Percentiles rank a stretch among this genome's conserved stretches.
phyloP scores from a whole-genome alignment of 2,113 vertebrate species.

The Mohoua ochrocephala region DNA sequence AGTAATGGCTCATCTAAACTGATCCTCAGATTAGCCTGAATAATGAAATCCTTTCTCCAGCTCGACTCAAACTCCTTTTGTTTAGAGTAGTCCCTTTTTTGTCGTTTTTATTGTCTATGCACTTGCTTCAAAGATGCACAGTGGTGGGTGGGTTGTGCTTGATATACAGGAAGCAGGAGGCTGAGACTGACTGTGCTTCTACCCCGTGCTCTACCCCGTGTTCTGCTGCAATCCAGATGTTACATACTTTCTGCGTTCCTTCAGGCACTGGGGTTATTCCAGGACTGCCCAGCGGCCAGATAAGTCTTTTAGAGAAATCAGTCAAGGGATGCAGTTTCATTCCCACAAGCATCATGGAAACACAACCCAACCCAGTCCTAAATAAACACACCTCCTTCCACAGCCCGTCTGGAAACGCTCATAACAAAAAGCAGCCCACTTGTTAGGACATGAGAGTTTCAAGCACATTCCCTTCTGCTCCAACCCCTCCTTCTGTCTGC shows the following conservation, averaged over 20 bases:
- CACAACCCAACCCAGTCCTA: neutral
- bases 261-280: neutral
- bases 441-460: neutral
- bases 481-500: neutral
- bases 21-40: slow-evolving; percentile 19
- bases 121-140: neutral
- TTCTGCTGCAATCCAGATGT: neutral
- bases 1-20: slow-evolving; percentile 13
- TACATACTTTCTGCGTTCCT: neutral
- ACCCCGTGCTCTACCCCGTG: fast-evolving
- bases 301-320: neutral
- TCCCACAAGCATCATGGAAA: slow-evolving; percentile 3
- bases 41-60: slow-evolving; percentile 25
- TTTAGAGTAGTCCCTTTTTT: neutral
- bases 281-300: neutral
- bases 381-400: neutral
- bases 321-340: neutral
- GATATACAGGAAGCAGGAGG: neutral
- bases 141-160: neutral
- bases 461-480: neutral
- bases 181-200: neutral
- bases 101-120: neutral
- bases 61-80: neutral
- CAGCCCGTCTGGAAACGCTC: neutral
- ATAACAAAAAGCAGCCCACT: neutral